Base-by-base conservation (phyloP, 2,888 invertebrate species). In the Alcis repandata region DNA sequence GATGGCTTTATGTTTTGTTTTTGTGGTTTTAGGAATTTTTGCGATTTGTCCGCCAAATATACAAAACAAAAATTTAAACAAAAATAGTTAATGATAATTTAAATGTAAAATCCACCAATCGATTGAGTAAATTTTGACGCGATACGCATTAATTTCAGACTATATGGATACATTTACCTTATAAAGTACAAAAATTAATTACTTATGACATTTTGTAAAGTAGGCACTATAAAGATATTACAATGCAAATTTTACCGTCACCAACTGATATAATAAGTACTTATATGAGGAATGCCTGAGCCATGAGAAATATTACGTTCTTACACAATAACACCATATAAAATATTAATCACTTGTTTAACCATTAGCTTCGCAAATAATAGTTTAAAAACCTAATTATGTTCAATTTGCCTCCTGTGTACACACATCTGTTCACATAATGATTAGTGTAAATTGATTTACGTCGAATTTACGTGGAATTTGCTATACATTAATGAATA, bases 401-500 rank as follows among this genome's bases (percentile, higher is more conserved):
- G 13, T 32, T 27, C 8, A 43, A 65, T 40, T 45, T 49, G 19
- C 56, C 52, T 36, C 32, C 48, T 59, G 63, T 63, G 63, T 13
- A 53, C 22, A 70, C 59, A 69, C 68, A 68, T 68, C 68, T 69
- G 74, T 73, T 38, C 59, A 70, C 53, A 69, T 65, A 68, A 66
- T 65, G 57, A 69, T 72, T 61, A 64, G 58, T 48, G 53, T 67
- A 49, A 56, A 72, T 76, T 76, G 71, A 71, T 74, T 71, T 58
- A 69, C 33, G 56, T 68, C 48, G 60, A 74, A 71, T 74, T 71
- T 54, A 68, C 27, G 56, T 68, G 38, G 60, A 74, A 71, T 67
- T 70, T 59, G 45, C 57, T 68, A 45, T 68, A 62, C 7, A n/a
- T 57, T 60, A 63, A 63, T 58, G 54, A 72, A 74, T 77, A 77